These are phyloP conservation scores for Psilopsiagon aurifrons DNA, from an alignment of 2,113 vertebrate genomes.

Conservation along the genomic window DNA sequence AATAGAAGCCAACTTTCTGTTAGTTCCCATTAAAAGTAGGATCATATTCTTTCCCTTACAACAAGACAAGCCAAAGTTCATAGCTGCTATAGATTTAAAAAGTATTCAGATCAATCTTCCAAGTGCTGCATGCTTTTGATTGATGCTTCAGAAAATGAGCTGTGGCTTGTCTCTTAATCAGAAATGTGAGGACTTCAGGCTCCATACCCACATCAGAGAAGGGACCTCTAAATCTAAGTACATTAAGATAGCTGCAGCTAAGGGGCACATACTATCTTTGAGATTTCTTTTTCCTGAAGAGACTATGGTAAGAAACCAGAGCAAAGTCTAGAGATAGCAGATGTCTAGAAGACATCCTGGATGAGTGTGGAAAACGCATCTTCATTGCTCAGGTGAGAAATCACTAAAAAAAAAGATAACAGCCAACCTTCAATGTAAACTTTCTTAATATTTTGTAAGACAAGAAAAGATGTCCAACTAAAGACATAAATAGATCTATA, in stretches of 20 bases:
- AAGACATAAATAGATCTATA: not conserved
- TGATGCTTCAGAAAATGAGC: not conserved
- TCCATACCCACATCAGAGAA: not conserved
- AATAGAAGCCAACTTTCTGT: not conserved
- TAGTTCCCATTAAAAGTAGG: not conserved
- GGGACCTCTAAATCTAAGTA: not conserved
- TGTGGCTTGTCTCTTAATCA: not conserved
- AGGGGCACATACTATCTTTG: not conserved
- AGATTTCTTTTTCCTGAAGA: not conserved
- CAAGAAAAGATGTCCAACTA: not conserved
- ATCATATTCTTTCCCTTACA: constrained; percentile 4
- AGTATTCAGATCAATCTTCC: not conserved
- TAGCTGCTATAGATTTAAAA: not conserved
- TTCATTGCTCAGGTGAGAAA: not conserved
- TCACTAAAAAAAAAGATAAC: not conserved
- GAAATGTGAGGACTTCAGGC: not conserved
- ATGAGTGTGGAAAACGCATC: not conserved
- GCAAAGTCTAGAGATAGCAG: not conserved
- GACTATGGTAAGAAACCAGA: not conserved
- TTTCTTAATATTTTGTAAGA: not conserved
- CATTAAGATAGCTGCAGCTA: not conserved
- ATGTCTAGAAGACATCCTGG: not conserved
- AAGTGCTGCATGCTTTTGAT: not conserved
- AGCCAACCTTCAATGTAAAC: not conserved
- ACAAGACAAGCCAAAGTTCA: constrained; percentile 17